Evolutionary conservation across 2,113 vertebrate species (phyloP).

Genomic region (Boulengeromyrus knoepffleri): DNA sequence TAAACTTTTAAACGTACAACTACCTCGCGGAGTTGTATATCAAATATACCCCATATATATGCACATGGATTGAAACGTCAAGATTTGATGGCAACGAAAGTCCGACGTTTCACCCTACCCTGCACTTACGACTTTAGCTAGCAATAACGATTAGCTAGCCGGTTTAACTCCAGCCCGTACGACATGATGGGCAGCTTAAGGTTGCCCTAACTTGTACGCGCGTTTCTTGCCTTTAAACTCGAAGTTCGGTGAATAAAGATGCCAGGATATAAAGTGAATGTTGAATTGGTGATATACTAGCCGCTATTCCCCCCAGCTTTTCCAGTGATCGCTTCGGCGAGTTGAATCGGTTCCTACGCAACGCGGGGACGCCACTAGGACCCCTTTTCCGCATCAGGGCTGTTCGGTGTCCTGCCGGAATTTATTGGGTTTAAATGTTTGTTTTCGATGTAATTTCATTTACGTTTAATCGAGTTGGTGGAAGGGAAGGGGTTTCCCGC

Average conservation of each 20-base stretch:
- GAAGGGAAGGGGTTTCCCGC: neutral
- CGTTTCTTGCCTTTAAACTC: neutral
- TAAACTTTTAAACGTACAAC: neutral
- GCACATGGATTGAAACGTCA: neutral
- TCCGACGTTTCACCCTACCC: neutral
- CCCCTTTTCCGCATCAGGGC: neutral
- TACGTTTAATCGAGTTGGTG: neutral
- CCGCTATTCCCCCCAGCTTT: neutral
- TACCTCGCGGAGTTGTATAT: neutral
- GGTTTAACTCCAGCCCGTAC: neutral
- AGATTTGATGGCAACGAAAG: neutral
- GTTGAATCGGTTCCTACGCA: conserved; percentile 53
- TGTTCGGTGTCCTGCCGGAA: conserved; percentile 44
- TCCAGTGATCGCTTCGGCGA: neutral
- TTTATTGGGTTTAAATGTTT: neutral
- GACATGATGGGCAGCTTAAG: neutral
- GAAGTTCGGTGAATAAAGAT: neutral
- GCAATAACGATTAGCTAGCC: neutral
- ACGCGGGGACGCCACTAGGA: conserved; percentile 54
- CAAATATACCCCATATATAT: neutral
- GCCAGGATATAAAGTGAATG: neutral
- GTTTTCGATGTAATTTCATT: neutral
- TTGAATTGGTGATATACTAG: neutral
- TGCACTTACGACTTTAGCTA: neutral
- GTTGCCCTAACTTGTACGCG: neutral